phyloP scores from a whole-genome alignment of 2,888 invertebrate species.

The Eubasilissa splendida region DNA sequence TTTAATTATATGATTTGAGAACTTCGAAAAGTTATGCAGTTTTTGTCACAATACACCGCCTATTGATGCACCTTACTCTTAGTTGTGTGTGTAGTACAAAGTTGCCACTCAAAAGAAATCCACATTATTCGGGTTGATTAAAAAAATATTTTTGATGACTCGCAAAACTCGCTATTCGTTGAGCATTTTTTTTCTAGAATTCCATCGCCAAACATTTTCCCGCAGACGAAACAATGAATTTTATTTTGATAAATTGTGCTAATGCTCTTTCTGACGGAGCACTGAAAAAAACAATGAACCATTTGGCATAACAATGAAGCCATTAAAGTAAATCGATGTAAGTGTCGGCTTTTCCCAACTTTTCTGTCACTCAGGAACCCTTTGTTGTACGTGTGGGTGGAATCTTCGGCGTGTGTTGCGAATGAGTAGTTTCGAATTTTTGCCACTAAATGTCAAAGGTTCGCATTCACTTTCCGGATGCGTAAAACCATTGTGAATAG shows the following conservation, averaged over 20 bases:
- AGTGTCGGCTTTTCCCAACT: slow-evolving; percentile 35
- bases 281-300: slow-evolving; percentile 15
- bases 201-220: neutral
- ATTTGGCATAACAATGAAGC: slow-evolving; percentile 24
- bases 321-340: slow-evolving; percentile 38
- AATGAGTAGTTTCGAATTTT: slow-evolving; percentile 3
- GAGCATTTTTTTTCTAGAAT: neutral
- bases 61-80: no score
- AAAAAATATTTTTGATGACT: no score
- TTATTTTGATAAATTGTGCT: slow-evolving; percentile 23
- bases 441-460: slow-evolving; percentile 1
- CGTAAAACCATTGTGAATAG: no score
- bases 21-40: no score
- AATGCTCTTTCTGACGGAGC: neutral
- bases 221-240: slow-evolving; percentile 6
- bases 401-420: neutral
- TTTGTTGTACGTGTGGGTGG: neutral
- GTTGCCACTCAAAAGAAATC: no score
- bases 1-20: no score
- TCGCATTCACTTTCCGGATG: neutral
- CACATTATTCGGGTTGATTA: no score
- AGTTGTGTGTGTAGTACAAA: no score
- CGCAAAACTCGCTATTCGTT: neutral
- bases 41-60: no score
- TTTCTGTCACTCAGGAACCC: slow-evolving; percentile 14